phyloP scores from a whole-genome alignment of 2,797 vertebrate species.

The Enteromius afrohamiltoni region DNA sequence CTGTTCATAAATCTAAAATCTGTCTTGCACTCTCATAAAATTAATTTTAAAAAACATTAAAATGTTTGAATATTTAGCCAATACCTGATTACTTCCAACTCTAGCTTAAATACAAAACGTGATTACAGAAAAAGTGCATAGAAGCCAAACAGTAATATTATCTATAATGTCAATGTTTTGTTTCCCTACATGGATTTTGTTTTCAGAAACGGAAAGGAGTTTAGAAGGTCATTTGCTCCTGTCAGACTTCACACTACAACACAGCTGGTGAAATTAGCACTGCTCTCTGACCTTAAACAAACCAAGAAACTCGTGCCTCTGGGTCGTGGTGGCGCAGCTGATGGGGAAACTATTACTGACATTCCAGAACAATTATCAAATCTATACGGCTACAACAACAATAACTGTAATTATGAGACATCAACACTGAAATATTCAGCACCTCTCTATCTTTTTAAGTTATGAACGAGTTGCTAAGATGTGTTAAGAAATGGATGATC shows the following conservation, averaged over 20 bases:
- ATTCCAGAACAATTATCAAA: slow-evolving; percentile 65
- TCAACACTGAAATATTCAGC: neutral
- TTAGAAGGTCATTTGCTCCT: neutral
- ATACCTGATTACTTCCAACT: neutral
- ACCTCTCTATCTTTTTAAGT: neutral
- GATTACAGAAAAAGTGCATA: neutral
- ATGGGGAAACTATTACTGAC: slow-evolving; percentile 60
- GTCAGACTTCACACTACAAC: slow-evolving; percentile 16
- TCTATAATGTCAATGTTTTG: slow-evolving; percentile 51
- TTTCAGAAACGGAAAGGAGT: neutral
- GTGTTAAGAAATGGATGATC: neutral
- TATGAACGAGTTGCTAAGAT: neutral
- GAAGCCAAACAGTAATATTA: slow-evolving; percentile 43
- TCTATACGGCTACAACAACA: neutral
- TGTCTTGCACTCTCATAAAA: neutral
- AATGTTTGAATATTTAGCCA: neutral
- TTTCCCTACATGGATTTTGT: neutral
- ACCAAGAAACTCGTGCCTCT: slow-evolving; percentile 51
- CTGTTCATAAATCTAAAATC: neutral
- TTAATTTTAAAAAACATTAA: neutral
- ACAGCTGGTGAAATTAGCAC: slow-evolving; percentile 8
- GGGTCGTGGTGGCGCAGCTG: slow-evolving; percentile 28
- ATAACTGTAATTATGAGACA: slow-evolving; percentile 14
- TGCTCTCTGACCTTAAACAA: slow-evolving; percentile 56
- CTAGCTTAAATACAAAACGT: neutral